These are phyloP conservation scores for Camponotus vicinus DNA, from an alignment of 1,140 invertebrate species.

Conservation along the genomic window DNA sequence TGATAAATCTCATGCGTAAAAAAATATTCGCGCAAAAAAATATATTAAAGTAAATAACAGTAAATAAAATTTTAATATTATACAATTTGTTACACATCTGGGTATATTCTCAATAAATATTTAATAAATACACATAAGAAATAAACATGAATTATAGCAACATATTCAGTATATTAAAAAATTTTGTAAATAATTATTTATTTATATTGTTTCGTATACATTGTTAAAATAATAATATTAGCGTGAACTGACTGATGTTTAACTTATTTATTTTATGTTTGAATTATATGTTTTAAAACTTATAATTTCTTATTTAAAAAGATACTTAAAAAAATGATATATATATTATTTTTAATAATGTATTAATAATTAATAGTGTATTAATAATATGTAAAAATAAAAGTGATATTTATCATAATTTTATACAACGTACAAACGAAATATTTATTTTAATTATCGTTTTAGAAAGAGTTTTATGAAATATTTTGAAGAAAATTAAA, in stretches of 20 bases:
- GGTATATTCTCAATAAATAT: not conserved
- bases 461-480: no score
- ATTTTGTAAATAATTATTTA: constrained; percentile 19
- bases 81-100: constrained; percentile 1
- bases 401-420: no score
- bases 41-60: not conserved
- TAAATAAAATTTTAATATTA: constrained; percentile 18
- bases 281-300: not conserved
- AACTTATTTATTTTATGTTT: constrained; percentile 14
- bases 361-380: not conserved
- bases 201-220: no score
- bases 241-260: not conserved
- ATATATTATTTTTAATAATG: not conserved
- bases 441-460: not conserved
- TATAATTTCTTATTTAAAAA: not conserved
- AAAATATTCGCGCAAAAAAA: not conserved
- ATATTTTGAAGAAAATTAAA: no score
- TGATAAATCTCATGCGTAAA: not conserved
- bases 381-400: no score
- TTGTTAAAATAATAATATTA: constrained; percentile 17
- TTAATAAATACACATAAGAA: not conserved
- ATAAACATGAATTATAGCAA: not conserved
- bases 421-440: no score
- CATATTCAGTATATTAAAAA: not conserved
- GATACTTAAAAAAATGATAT: not conserved